Percentiles rank a stretch among this genome's conserved stretches.
These are phyloP conservation scores for Alouatta palliata DNA, from an alignment of 2,113 vertebrate genomes.

Conservation along the genomic window DNA sequence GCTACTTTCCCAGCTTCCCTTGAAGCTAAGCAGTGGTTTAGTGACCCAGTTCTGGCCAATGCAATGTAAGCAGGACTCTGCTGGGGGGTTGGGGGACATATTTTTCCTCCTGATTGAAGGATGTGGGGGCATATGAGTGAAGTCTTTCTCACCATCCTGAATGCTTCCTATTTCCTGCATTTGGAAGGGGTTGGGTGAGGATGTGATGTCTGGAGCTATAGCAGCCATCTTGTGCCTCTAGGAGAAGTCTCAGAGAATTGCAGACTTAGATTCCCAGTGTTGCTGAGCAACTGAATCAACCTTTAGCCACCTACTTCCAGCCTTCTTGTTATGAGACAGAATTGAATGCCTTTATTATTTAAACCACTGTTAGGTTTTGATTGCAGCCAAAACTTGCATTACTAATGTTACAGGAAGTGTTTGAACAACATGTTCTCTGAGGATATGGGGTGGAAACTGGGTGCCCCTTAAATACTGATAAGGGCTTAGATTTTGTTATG, in stretches of 20 bases:
- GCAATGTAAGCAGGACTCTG: neutral
- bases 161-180: neutral
- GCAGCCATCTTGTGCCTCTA: neutral
- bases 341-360: neutral
- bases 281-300: neutral
- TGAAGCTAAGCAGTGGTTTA: neutral
- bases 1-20: neutral
- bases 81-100: neutral
- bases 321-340: neutral
- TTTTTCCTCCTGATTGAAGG: neutral
- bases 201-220: neutral
- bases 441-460: neutral
- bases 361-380: neutral
- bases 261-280: neutral
- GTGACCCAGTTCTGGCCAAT: neutral
- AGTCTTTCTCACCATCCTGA: neutral
- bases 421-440: neutral
- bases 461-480: neutral
- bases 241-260: neutral
- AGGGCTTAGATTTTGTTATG: neutral
- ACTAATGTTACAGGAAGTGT: neutral
- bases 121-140: neutral
- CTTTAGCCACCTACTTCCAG: neutral
- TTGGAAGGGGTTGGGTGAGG: constrained; percentile 1
- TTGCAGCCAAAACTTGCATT: neutral